phyloP scores from a whole-genome alignment of 2,888 invertebrate species.

The Nysson spinosus region DNA sequence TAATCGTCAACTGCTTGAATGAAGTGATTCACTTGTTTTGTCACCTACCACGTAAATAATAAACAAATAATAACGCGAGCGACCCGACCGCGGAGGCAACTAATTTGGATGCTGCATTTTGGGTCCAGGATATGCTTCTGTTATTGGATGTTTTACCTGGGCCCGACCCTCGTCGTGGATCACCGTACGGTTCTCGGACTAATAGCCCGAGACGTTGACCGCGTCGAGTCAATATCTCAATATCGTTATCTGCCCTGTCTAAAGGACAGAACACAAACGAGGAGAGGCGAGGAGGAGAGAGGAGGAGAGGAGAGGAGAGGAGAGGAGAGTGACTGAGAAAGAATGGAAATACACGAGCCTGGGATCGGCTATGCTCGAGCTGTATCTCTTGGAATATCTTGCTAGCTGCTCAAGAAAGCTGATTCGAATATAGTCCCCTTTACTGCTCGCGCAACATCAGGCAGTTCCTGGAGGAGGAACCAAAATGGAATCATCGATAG shows the following conservation, averaged over 20 bases:
- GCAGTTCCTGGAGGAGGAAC: constrained; percentile 37
- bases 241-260: constrained; percentile 65
- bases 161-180: constrained; percentile 18
- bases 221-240: constrained; percentile 65
- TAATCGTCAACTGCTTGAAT: no score
- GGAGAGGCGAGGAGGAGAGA: not conserved
- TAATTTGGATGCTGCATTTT: no score
- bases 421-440: constrained; percentile 11
- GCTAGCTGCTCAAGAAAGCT: constrained; percentile 52
- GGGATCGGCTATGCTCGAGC: constrained; percentile 53
- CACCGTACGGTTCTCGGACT: constrained; percentile 48
- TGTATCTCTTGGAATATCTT: constrained; percentile 59
- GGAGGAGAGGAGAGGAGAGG: constrained; percentile 11
- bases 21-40: no score
- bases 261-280: constrained; percentile 53
- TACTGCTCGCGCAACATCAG: constrained; percentile 21
- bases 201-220: constrained; percentile 61
- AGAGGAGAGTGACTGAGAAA: constrained; percentile 10
- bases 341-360: constrained; percentile 35
- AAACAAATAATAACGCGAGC: no score
- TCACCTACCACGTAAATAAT: no score
- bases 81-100: no score
- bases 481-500: constrained; percentile 71
- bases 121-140: constrained; percentile 16
- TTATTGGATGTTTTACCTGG: constrained; percentile 16